Percentiles rank a stretch among this genome's conserved stretches.
Evolutionary conservation across 2,888 invertebrate genomes (phyloP).

Genomic region (Callinectes sapidus): DNA sequence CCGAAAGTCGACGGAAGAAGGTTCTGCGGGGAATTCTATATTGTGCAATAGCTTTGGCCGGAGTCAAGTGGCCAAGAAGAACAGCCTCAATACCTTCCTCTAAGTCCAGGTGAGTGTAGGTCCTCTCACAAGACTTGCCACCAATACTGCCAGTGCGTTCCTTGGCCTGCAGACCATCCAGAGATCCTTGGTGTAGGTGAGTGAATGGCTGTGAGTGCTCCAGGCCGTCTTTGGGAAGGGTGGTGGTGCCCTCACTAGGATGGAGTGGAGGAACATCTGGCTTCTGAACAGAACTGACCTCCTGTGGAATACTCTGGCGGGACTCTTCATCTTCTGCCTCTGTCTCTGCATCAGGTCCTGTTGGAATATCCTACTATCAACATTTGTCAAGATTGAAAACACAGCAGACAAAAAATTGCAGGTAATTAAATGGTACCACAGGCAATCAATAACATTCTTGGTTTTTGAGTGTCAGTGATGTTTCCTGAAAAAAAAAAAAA

Average conservation of each 20-base stretch:
- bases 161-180: slow-evolving; percentile 50
- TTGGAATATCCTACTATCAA: background rate
- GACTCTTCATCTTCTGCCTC: slow-evolving; percentile 33
- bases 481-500: no score
- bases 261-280: background rate
- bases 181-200: slow-evolving; percentile 39
- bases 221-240: background rate
- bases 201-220: slow-evolving; percentile 42
- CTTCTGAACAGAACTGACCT: background rate
- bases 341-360: background rate
- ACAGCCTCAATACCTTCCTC: slow-evolving; percentile 71
- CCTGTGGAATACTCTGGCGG: background rate
- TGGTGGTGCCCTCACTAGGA: background rate
- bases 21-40: slow-evolving; percentile 66
- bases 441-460: no score
- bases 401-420: background rate
- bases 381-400: background rate
- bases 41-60: slow-evolving; percentile 68
- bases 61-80: slow-evolving; percentile 62
- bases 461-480: no score
- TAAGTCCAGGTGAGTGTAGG: slow-evolving; percentile 63
- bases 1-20: slow-evolving; percentile 69
- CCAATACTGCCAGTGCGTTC: slow-evolving; percentile 49
- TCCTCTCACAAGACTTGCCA: slow-evolving; percentile 64
- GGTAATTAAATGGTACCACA: background rate